A percentile compares a stretch with the other conserved stretches of the same genome.
Evolutionary conservation across 2,797 vertebrate genomes (phyloP).

Genomic region (Lacerta agilis): DNA sequence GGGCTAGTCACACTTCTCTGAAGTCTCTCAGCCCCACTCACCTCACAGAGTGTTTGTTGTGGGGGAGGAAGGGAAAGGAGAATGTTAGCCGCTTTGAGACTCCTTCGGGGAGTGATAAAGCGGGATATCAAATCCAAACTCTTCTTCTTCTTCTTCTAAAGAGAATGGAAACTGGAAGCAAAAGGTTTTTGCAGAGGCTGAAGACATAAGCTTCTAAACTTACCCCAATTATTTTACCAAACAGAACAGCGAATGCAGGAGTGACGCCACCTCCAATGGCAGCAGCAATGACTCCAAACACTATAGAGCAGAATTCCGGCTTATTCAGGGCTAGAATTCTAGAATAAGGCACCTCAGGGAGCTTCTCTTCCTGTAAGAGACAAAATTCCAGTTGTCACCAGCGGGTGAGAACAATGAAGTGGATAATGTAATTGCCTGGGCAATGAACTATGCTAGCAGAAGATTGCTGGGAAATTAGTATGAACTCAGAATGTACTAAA

Average conservation of each 20-base stretch:
- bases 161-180: background rate
- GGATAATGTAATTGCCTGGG: conserved; percentile 1
- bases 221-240: conserved; percentile 76
- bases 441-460: conserved; percentile 18
- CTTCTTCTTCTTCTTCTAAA: too few species aligned
- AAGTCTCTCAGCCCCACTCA: too few species aligned
- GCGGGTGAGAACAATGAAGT: background rate
- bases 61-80: too few species aligned
- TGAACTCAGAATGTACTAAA: background rate
- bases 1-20: too few species aligned
- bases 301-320: conserved; percentile 75
- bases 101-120: too few species aligned
- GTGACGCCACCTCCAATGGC: conserved; percentile 73
- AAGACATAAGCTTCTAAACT: conserved; percentile 16
- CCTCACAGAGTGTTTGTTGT: too few species aligned
- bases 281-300: conserved; percentile 75
- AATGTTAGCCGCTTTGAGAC: too few species aligned
- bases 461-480: conserved; percentile 21
- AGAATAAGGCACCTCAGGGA: conserved; percentile 67
- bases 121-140: too few species aligned
- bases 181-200: background rate
- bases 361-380: conserved; percentile 65
- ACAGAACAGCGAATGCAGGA: conserved; percentile 74
- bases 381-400: conserved; percentile 34
- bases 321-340: conserved; percentile 76